Percentiles rank a stretch among this genome's conserved stretches.
These are phyloP conservation scores for Brachionus paranguensis DNA, from an alignment of 1,140 invertebrate genomes.

Conservation along the genomic window DNA sequence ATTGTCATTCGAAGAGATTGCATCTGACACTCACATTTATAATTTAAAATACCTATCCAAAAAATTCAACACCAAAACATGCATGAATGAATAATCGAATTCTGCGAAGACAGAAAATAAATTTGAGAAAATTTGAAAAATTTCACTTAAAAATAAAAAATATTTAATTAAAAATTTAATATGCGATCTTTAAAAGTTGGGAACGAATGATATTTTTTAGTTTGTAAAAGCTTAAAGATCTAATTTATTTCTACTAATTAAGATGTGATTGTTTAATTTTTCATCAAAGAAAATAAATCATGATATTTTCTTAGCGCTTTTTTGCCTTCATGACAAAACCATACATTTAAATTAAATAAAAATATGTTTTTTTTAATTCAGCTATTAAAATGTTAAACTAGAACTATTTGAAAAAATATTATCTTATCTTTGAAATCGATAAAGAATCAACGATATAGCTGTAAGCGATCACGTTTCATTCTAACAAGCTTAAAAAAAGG, in stretches of 20 bases:
- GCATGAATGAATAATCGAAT: background rate
- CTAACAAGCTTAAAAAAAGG: background rate
- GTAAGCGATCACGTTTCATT: background rate
- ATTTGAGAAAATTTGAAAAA: no score
- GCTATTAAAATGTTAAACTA: no score
- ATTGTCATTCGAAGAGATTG: background rate
- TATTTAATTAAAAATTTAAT: background rate
- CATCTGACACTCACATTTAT: background rate
- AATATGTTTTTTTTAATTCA: background rate
- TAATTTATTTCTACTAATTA: background rate
- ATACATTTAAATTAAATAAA: background rate
- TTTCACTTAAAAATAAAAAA: background rate
- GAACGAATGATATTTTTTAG: background rate
- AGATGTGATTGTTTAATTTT: background rate
- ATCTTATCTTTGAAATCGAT: background rate
- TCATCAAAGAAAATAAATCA: background rate
- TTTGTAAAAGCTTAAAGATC: background rate
- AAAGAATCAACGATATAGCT: background rate
- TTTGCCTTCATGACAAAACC: background rate
- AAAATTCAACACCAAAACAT: background rate
- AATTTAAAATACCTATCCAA: background rate
- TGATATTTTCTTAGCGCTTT: background rate
- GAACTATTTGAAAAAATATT: no score
- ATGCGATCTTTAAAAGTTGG: background rate
- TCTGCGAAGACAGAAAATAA: no score